Evolutionary conservation across 92 coral and sea anemone genomes (phyloP).

Genomic region (Epizoanthus rinbou): DNA sequence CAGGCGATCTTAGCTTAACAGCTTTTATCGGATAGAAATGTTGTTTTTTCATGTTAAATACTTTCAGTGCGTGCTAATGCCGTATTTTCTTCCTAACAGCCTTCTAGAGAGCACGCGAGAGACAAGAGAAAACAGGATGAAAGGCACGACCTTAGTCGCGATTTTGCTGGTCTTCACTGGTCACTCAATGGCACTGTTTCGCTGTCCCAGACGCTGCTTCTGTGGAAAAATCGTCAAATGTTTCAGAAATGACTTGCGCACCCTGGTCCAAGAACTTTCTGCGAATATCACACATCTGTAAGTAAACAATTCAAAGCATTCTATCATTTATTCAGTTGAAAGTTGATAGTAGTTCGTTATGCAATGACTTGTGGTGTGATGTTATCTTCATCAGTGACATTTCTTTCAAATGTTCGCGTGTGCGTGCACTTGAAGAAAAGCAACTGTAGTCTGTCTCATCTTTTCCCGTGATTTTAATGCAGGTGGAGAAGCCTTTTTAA

Average conservation of each 20-base stretch:
- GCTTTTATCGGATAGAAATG: conserved; percentile 30
- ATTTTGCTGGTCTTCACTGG: conserved; percentile 19
- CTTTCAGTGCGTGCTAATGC: not conserved
- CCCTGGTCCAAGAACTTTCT: conserved; percentile 70
- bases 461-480: no score
- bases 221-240: conserved; percentile 72
- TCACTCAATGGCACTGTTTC: conserved; percentile 27
- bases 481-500: no score
- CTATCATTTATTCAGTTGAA: not conserved
- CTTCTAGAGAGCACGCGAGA: conserved; percentile 36
- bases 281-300: conserved; percentile 82
- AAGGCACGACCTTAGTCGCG: conserved; percentile 17
- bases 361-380: not conserved
- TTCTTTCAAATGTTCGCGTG: conserved; percentile 29
- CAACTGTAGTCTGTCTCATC: not conserved
- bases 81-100: not conserved
- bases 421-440: not conserved
- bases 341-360: not conserved
- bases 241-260: conserved; percentile 63
- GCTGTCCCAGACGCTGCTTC: conserved; percentile 70
- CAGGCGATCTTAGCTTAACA: conserved; percentile 21
- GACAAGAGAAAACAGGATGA: conserved; percentile 6
- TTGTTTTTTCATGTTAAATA: conserved; percentile 17
- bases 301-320: conserved; percentile 55
- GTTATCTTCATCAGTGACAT: not conserved